Conservation (phyloP, 2,797 vertebrate genomes). For the Molossus alvarezi region DNA sequence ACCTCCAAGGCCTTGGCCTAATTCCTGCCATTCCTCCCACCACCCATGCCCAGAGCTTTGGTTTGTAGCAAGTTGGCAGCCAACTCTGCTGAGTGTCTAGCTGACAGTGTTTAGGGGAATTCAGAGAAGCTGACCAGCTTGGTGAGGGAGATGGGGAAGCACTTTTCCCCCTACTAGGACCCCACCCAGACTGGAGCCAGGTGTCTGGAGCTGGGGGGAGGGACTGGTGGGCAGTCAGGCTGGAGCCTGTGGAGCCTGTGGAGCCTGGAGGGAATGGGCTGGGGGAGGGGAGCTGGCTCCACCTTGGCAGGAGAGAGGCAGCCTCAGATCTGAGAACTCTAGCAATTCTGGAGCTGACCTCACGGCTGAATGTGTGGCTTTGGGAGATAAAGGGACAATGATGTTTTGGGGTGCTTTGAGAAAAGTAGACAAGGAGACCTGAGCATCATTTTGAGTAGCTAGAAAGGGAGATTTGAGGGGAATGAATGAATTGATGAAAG, state of each 20-base stretch:
- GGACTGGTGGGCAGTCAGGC: constrained; percentile 55
- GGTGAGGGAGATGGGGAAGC: neutral
- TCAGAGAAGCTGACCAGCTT: constrained; percentile 56
- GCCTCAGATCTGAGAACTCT: neutral
- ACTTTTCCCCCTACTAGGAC: constrained; percentile 39
- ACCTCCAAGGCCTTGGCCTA: constrained; percentile 31
- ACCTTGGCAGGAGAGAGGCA: neutral
- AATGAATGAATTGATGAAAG: neutral
- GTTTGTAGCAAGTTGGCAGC: constrained; percentile 68
- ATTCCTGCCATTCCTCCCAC: neutral
- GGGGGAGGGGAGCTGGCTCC: constrained; percentile 69
- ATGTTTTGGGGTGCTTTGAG: neutral
- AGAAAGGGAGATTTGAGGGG: neutral
- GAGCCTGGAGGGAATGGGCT: constrained; percentile 13
- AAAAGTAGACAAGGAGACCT: neutral
- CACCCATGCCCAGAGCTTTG: constrained; percentile 30
- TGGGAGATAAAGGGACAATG: neutral
- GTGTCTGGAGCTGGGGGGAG: constrained; percentile 80
- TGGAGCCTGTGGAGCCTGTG: constrained; percentile 74
- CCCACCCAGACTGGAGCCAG: constrained; percentile 82
- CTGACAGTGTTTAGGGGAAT: constrained; percentile 69
- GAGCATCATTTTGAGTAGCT: neutral
- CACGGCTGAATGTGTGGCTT: neutral
- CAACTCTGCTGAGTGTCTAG: constrained; percentile 65
- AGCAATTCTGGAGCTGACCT: neutral